These are phyloP conservation scores for Bolinopsis microptera DNA, from an alignment of 37 sponge, comb jelly and placozoan genomes.

Conservation along the genomic window DNA sequence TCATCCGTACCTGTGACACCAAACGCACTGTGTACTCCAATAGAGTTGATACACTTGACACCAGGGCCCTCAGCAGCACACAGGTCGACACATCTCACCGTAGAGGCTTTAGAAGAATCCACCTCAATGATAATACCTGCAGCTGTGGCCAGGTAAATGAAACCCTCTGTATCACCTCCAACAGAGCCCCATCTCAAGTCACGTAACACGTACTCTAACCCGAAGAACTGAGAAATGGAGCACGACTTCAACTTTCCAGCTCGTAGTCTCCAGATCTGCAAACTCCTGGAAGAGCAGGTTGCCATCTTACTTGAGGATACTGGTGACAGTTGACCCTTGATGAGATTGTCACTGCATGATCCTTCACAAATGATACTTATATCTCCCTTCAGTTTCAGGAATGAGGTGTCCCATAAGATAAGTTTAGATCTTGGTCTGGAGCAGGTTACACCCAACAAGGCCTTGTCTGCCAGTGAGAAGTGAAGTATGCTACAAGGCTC, in stretches of 20 bases:
- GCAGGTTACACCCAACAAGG: background rate
- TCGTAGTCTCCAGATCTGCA: slow-evolving; percentile 39
- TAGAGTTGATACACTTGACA: slow-evolving; percentile 67
- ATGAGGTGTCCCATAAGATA: slow-evolving; percentile 48
- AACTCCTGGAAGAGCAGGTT: slow-evolving; percentile 14
- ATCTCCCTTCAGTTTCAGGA: slow-evolving; percentile 42
- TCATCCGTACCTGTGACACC: slow-evolving; percentile 82
- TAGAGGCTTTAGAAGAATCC: slow-evolving; percentile 28
- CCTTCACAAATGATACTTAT: slow-evolving; percentile 23
- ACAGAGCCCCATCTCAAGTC: slow-evolving; percentile 35
- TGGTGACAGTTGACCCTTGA: background rate
- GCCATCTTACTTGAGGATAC: background rate
- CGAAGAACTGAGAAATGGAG: slow-evolving; percentile 7
- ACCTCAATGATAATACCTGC: slow-evolving; percentile 6
- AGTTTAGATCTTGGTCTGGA: slow-evolving; percentile 33
- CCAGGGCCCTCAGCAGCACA: background rate
- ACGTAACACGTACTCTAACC: slow-evolving; percentile 17
- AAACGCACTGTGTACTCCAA: slow-evolving; percentile 78
- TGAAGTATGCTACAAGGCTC: slow-evolving; percentile 3
- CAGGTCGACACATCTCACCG: slow-evolving; percentile 17
- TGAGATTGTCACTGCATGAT: background rate
- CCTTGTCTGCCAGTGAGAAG: slow-evolving; percentile 23
- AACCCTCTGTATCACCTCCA: background rate
- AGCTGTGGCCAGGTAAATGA: slow-evolving; percentile 40
- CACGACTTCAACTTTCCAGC: slow-evolving; percentile 50